Conservation (phyloP, 2,113 vertebrate species). For the Illadopsis cleaveri region DNA sequence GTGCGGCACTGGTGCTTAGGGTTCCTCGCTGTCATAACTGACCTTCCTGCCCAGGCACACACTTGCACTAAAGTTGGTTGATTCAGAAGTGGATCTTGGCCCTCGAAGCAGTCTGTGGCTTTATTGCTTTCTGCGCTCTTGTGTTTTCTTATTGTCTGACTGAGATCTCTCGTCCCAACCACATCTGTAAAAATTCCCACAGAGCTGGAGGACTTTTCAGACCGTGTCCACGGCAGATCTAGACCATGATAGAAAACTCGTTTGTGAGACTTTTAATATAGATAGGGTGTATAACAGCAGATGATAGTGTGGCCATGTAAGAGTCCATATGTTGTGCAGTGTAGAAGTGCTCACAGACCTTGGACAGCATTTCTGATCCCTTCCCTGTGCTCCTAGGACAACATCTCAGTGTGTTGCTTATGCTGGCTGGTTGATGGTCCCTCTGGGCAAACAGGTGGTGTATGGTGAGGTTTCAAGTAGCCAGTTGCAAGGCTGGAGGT, state of each 20-base stretch:
- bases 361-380: not conserved
- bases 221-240: not conserved
- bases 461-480: not conserved
- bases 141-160: not conserved
- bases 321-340: not conserved
- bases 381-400: not conserved
- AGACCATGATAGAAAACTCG: not conserved
- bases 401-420: rapidly evolving
- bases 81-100: not conserved
- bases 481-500: not conserved
- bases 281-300: not conserved
- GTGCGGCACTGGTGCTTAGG: not conserved
- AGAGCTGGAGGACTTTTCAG: not conserved
- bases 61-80: not conserved
- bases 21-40: not conserved
- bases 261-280: not conserved
- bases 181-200: not conserved
- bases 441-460: not conserved
- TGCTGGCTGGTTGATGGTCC: not conserved
- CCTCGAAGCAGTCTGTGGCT: not conserved
- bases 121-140: not conserved
- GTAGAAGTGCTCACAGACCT: rapidly evolving
- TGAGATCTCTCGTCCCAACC: not conserved
- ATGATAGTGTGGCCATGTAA: not conserved
- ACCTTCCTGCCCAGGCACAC: not conserved